Evolutionary conservation across 2,797 vertebrate species (phyloP).

Genomic region (Spatula clypeata): DNA sequence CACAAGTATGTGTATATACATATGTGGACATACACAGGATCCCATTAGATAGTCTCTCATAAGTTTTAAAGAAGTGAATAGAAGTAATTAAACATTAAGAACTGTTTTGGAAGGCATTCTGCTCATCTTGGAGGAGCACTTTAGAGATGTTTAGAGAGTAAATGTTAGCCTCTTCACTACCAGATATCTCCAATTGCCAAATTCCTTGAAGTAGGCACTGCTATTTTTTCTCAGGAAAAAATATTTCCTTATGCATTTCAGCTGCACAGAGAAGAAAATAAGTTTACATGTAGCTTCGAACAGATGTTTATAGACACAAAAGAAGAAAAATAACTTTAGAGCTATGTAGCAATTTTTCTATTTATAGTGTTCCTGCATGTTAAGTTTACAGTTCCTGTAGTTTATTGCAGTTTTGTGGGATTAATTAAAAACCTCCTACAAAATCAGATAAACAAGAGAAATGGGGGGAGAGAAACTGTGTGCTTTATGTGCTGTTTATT

Average conservation of each 20-base stretch:
- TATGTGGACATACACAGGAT: not conserved
- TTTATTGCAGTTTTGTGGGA: not conserved
- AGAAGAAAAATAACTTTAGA: constrained; percentile 6
- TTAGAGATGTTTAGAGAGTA: not conserved
- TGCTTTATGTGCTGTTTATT: constrained; percentile 1
- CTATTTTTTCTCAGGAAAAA: not conserved
- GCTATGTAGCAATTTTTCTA: not conserved
- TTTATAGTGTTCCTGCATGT: not conserved
- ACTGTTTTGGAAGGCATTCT: not conserved
- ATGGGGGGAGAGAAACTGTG: not conserved
- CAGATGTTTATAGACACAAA: constrained; percentile 32
- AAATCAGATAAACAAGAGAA: constrained; percentile 53
- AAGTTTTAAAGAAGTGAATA: not conserved
- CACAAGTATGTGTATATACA: not conserved
- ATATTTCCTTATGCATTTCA: constrained; percentile 2
- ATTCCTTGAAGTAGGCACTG: not conserved
- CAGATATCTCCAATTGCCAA: not conserved
- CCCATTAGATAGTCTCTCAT: not conserved
- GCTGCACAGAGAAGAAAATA: not conserved
- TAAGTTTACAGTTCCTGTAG: not conserved
- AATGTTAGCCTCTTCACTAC: not conserved
- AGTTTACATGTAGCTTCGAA: not conserved
- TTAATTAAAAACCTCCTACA: constrained; percentile 51
- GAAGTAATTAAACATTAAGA: not conserved
- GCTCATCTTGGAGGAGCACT: not conserved